Conservation (phyloP, 1,140 invertebrate genomes). For the Ganaspis sp. region DNA sequence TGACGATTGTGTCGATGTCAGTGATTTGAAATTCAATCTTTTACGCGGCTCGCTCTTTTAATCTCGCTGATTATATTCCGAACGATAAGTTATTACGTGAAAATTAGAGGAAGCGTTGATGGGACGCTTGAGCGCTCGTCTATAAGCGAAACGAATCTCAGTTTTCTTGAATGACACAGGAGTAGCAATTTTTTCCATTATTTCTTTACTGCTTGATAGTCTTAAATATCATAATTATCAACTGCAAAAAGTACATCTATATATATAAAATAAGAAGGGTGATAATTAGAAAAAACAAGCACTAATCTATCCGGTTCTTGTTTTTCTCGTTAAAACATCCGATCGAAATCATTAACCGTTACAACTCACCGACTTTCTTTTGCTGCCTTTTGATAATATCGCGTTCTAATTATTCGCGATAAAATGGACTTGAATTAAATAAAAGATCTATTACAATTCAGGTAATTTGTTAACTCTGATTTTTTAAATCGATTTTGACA, state of each 20-base stretch:
- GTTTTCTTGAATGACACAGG: slow-evolving; percentile 58
- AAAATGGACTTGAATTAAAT: not conserved
- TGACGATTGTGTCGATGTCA: not conserved
- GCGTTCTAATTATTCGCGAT: not conserved
- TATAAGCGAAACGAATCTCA: slow-evolving; percentile 52
- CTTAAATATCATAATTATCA: slow-evolving; percentile 49
- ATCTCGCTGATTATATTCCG: not conserved
- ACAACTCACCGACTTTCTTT: slow-evolving; percentile 1
- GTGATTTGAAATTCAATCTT: slow-evolving; percentile 7
- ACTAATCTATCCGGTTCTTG: slow-evolving; percentile 19
- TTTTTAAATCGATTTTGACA: too few species aligned
- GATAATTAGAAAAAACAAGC: not conserved
- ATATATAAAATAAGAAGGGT: not conserved
- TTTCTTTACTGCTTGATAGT: slow-evolving; percentile 48
- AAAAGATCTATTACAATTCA: not conserved
- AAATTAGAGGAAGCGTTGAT: slow-evolving; percentile 49
- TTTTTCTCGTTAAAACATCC: not conserved
- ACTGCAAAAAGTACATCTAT: not conserved
- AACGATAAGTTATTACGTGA: not conserved
- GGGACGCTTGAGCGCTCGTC: slow-evolving; percentile 42
- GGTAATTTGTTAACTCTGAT: too few species aligned
- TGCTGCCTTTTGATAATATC: not conserved
- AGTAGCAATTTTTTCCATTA: slow-evolving; percentile 53
- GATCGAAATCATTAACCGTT: slow-evolving; percentile 1
- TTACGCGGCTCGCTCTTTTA: not conserved